Base-by-base conservation (phyloP, 1,140 invertebrate species). In the Drosophila ambigua region DNA sequence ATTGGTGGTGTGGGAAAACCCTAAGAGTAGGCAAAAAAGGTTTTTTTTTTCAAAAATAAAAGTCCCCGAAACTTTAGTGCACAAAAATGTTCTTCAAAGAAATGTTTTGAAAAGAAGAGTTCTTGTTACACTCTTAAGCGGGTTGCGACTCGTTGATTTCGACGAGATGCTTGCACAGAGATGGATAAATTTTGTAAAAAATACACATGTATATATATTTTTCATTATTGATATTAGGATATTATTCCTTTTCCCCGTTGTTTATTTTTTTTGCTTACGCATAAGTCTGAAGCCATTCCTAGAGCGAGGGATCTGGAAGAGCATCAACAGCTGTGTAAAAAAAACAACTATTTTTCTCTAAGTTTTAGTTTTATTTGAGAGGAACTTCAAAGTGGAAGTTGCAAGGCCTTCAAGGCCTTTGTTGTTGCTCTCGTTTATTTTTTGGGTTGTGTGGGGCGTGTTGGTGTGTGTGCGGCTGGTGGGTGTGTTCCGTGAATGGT, bases 321-420 rank as follows among this genome's bases (percentile, higher is more conserved):
- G 35, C 35, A 39, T 39, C 11, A 1, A 13, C 11, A 11, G 35
- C 11, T 13, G 4, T 39, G 11, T 13, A 35, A 9, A 0, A 39
- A 39, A 39, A 31, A 31, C 9, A 31, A 11, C 9, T 39, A 39
- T 4, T 2, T 2, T 63, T 46, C 24, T 20, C 13, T 15, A 55
- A 24, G 44, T 7, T 16, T 26, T 63, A 69, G 52, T 73, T 66
- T 60, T 15, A 43, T 45, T 48, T 63, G 24, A 11, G 23, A 58
- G 53, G n/a, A 85, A 85, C 81, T 81, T 85, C 81, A 85, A 85
- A 85, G 81, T 50, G 82, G 69, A 85, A 85, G 81, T 68, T 77
- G 58, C 49, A 35, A 57, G 53, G 61, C 68, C 49, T 66, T 74
- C 46, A 43, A 57, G 53, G 61, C 68, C 49, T 66, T 74, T 68